Conservation (phyloP, 2,113 vertebrate species). For the Pterocles gutturalis region DNA sequence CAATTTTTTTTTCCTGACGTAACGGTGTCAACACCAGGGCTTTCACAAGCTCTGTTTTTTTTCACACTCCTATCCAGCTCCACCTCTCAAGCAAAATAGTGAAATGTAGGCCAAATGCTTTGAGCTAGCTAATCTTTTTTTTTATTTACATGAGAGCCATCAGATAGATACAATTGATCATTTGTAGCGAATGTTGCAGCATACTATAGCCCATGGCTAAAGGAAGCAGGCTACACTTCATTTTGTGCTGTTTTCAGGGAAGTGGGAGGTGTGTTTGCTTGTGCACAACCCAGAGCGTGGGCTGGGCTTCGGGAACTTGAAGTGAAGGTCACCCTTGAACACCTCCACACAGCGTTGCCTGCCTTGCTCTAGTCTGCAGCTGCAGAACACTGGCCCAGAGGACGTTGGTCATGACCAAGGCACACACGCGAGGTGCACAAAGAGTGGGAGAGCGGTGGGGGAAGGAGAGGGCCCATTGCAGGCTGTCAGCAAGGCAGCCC, state of each 20-base stretch:
- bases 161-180: background rate
- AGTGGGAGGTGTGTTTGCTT: background rate
- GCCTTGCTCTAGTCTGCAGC: background rate
- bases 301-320: background rate
- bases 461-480: background rate
- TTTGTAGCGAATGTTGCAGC: background rate
- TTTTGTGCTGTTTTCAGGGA: background rate
- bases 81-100: background rate
- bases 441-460: background rate
- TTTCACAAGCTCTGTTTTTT: background rate
- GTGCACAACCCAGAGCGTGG: rapidly evolving
- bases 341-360: background rate
- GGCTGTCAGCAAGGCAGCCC: background rate
- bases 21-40: background rate
- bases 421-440: rapidly evolving
- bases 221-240: background rate
- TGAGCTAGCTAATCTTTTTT: background rate
- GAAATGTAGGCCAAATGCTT: background rate
- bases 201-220: background rate
- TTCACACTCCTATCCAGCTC: background rate
- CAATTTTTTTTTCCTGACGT: background rate
- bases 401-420: rapidly evolving
- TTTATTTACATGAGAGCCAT: background rate
- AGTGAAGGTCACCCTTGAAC: background rate
- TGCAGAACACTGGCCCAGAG: rapidly evolving